Evolutionary conservation across 1,140 invertebrate species (phyloP), one percentile per base, ranked within the genome.

Genomic region (fruit fly (Drosophila melanogaster)): DNA sequence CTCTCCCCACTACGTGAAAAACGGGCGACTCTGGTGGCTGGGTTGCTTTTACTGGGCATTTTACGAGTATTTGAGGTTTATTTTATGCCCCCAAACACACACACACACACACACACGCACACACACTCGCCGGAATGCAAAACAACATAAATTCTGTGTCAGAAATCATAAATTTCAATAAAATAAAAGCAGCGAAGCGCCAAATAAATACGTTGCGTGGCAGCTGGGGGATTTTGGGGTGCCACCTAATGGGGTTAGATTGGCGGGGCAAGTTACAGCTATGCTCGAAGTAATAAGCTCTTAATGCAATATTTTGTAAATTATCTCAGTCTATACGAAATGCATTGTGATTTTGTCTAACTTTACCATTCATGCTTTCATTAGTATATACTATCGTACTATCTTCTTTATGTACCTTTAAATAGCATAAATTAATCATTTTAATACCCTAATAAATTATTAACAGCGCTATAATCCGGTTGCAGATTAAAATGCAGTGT

Each of bases 81-180:
- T 87, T 87, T 86, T 87, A 86, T 83, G 77, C 77, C 77, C 30
- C 26, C 64, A 35, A n/a, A 22, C 41, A 35, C 17, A 35, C n/a
- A 19, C 19, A 56, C 15, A 41, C 10, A 43, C 41, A 11, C 17
- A 10, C 3, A 14, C 12, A 37, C 24, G 46, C 46, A 50, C 51
- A 37, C 14, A 59, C n/a, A 35, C 10, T 40, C 17, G 15, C 19
- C 24, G 26, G 30, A 81, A 81, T 86, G 83, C 84, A 86, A 83
- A 86, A 83, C 76, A 86, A 83, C 84, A 86, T 86, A 89, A 86
- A 87, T 87, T 87, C 78, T 70, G 75, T 73, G 84, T 83, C 70
- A 89, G 84, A 87, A 87, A 87, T 87, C 83, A 87, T 87, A 87
- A 87, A 87, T 87, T 87, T 87, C 84, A 87, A 87, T 87, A 89